Evolutionary conservation across 2,797 vertebrate genomes (phyloP), one percentile per base, ranked within the genome.

Genomic region (Gadopsis bispinosus): DNA sequence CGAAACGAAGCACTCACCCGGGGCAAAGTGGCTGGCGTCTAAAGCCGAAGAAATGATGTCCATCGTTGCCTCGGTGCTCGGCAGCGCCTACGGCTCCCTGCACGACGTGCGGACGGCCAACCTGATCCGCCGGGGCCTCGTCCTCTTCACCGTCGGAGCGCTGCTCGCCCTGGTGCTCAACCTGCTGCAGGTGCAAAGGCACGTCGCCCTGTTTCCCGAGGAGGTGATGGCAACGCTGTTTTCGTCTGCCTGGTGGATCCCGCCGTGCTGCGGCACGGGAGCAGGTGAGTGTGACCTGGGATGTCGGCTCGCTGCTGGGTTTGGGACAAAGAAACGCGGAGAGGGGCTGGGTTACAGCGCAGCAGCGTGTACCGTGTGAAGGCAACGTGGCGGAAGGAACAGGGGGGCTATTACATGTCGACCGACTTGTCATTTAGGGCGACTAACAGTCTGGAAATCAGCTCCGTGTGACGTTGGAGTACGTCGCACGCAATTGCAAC

Each of bases 181-280:
- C 94, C 85, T 99, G 88, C 96, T 99, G 87, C 98, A 99, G 93
- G 95, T 99, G 26, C 98, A 98, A 80, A 94, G 97, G 33, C 95
- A 99, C 3, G 98, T 99, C 79, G 97, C 97, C 0, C 91, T 99
- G 22, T 99, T 99, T 67, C 98, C 98, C 0, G 98, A 98, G 20
- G 98, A 99, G 87, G 98, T 98, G 80, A 96, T 99, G 64, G 91
- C 96, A 77, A 97, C 97, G 3, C 92, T 97, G 87, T 97, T 99
- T 77, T 97, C 97, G 14, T 98, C 98, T 0, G 97, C 98, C 54
- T 99, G 98, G 98, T 99, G 98, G 98, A 97, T 99, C 77, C 98
- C 98, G 0, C 97, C 97, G 3, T 98, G 97, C 88, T 99, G 98
- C 54, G 98, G 98, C 56, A 99, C 98, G 0, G 98, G 97, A 1